phyloP scores from a whole-genome alignment of 2,113 vertebrate genomes.

The Aldabrachelys gigantea region DNA sequence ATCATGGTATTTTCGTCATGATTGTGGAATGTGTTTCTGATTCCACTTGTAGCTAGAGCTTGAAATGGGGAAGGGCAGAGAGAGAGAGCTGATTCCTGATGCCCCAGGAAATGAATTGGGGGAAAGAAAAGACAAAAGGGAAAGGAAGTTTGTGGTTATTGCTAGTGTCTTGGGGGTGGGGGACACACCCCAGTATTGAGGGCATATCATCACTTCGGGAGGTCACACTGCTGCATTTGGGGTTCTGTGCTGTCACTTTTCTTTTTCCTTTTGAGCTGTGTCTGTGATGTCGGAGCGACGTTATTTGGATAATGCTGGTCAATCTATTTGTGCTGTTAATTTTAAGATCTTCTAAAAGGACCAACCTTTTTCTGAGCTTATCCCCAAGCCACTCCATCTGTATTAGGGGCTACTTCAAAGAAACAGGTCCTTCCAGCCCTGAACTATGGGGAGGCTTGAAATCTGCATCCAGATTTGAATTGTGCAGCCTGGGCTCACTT shows the following conservation, averaged over 20 bases:
- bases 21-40: conserved; percentile 58
- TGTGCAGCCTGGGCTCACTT: background rate
- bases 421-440: conserved; percentile 1
- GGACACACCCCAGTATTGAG: background rate
- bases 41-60: conserved; percentile 32
- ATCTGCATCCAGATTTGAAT: background rate
- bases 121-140: background rate
- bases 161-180: background rate
- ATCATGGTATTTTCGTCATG: conserved; percentile 57
- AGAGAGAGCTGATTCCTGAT: conserved; percentile 46
- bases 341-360: background rate
- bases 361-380: background rate
- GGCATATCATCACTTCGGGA: background rate
- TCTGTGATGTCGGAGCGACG: background rate
- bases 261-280: background rate
- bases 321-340: background rate
- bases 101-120: background rate
- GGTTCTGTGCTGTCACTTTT: background rate
- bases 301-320: background rate
- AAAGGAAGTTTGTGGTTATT: background rate
- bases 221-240: background rate
- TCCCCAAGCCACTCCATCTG: background rate
- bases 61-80: conserved; percentile 63
- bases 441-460: conserved; percentile 17
- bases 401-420: conserved; percentile 6